Conservation (phyloP, 2,888 invertebrate genomes). For the Limnephilus rhombicus region DNA sequence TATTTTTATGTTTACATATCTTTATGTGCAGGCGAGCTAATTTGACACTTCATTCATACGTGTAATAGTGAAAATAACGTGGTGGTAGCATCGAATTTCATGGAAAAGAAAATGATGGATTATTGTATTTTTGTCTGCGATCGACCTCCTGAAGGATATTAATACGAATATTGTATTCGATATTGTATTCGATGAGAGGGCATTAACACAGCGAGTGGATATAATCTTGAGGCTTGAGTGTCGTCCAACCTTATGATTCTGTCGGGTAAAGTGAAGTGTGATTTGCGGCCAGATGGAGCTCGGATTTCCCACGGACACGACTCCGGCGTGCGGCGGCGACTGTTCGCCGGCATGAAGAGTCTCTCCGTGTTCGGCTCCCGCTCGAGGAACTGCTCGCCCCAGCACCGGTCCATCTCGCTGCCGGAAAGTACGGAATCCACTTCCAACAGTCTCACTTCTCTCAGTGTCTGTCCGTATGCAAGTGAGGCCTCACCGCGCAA, state of each 20-base stretch:
- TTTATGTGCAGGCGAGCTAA: too few species aligned
- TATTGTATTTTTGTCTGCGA: neutral
- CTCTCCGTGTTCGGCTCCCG: conserved; percentile 86
- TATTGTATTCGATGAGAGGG: neutral
- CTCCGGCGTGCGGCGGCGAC: conserved; percentile 84
- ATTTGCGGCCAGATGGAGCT: conserved; percentile 58
- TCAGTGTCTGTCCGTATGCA: conserved; percentile 59
- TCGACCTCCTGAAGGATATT: neutral
- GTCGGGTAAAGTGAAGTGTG: conserved; percentile 40
- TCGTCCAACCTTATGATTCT: neutral
- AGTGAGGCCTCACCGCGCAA: conserved; percentile 48
- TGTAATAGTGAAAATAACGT: neutral
- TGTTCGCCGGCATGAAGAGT: conserved; percentile 90
- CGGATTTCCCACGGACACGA: conserved; percentile 68
- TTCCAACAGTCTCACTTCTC: conserved; percentile 42
- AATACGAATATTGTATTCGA: too few species aligned
- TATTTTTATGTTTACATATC: too few species aligned
- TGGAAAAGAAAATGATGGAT: neutral
- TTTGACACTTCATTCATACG: too few species aligned
- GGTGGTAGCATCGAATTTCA: too few species aligned
- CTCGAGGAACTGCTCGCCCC: conserved; percentile 82
- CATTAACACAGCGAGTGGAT: neutral
- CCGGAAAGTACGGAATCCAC: conserved; percentile 85
- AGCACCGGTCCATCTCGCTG: conserved; percentile 90
- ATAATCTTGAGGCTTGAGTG: neutral